A percentile compares a stretch with the other conserved stretches of the same genome.
Conservation (phyloP, 2,113 vertebrate species). For the Gobius niger region DNA sequence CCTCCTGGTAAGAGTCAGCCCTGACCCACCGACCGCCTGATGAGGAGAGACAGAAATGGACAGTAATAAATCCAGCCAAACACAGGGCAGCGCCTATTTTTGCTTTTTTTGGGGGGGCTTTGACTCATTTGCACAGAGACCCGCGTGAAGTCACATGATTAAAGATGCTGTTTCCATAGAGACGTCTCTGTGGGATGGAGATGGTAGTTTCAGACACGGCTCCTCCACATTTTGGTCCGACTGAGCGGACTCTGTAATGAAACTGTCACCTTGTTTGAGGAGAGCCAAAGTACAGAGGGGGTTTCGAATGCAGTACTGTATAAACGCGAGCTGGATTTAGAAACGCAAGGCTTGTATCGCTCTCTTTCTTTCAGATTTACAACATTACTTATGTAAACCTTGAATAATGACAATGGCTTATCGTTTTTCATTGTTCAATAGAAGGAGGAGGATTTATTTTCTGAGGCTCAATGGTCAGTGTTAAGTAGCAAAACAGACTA, state of each 20-base stretch:
- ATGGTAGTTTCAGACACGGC: background rate
- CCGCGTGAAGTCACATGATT: background rate
- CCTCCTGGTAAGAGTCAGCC: conserved; percentile 83
- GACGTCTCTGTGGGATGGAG: background rate
- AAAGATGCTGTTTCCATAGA: conserved; percentile 10
- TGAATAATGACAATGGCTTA: too few species aligned
- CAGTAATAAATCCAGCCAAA: too few species aligned
- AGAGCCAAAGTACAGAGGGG: background rate
- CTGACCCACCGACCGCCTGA: too few species aligned
- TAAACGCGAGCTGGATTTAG: too few species aligned
- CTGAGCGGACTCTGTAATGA: background rate
- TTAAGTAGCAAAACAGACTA: too few species aligned
- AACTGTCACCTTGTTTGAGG: background rate
- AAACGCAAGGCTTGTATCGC: too few species aligned
- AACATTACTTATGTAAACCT: too few species aligned
- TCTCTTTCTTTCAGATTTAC: too few species aligned
- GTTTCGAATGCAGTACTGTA: background rate
- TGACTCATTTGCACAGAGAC: background rate
- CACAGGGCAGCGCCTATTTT: background rate
- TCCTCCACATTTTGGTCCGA: background rate
- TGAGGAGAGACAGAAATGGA: too few species aligned
- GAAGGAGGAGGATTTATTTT: too few species aligned
- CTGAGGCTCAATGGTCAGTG: too few species aligned
- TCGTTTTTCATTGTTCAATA: too few species aligned
- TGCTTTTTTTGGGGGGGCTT: background rate